phyloP scores from a whole-genome alignment of 2,113 vertebrate species.

The Mixornis gularis region DNA sequence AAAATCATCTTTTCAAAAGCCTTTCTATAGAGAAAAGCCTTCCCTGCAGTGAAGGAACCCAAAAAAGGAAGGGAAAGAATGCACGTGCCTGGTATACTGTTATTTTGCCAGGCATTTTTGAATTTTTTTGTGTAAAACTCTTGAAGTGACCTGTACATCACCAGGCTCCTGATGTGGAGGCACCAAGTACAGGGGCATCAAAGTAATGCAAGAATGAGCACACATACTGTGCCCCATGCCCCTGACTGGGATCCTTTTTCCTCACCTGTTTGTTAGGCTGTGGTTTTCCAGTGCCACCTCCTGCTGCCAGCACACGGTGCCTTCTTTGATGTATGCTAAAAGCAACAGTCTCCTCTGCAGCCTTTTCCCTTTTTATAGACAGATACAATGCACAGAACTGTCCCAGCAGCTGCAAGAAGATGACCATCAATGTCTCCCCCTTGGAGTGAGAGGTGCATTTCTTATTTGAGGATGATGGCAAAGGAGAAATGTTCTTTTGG shows the following conservation, averaged over 20 bases:
- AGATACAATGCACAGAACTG: conserved; percentile 81
- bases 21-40: neutral
- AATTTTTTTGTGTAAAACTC: neutral
- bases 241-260: neutral
- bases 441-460: conserved; percentile 76
- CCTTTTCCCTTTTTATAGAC: neutral
- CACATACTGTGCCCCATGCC: neutral
- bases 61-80: neutral
- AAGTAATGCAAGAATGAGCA: neutral
- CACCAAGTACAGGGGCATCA: neutral
- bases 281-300: neutral
- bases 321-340: fast-evolving
- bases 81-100: neutral
- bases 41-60: neutral
- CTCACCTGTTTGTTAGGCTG: neutral
- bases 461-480: conserved; percentile 77
- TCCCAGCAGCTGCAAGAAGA: conserved; percentile 77
- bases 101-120: neutral
- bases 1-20: neutral
- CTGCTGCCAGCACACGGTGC: fast-evolving
- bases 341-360: neutral
- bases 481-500: conserved; percentile 79
- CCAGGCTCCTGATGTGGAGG: neutral
- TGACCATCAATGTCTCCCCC: conserved; percentile 79
- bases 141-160: neutral